Conservation (phyloP, 2,888 invertebrate genomes). For the Callyntrura guangdongensis region DNA sequence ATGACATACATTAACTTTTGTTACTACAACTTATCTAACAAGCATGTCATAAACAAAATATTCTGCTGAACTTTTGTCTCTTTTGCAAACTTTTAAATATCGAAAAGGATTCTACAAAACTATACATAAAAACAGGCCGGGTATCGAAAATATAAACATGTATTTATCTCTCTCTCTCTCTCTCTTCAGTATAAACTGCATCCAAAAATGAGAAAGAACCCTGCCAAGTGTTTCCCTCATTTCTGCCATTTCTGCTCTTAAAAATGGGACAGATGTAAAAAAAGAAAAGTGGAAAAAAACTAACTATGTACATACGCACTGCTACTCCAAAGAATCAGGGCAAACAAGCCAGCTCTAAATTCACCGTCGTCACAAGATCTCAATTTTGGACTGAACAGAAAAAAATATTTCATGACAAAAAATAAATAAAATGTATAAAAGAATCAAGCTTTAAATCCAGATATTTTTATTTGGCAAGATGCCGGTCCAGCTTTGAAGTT, state of each 20-base stretch:
- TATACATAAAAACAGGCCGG: neutral
- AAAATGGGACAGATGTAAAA: neutral
- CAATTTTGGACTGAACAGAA: neutral
- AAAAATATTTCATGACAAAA: slow-evolving; percentile 36
- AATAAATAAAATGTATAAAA: slow-evolving; percentile 33
- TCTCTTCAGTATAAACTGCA: neutral
- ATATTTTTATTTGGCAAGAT: slow-evolving; percentile 83
- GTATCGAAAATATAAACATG: neutral
- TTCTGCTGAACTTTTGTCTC: neutral
- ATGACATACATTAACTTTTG: neutral
- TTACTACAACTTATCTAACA: neutral
- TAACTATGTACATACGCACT: neutral
- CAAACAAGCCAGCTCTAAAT: slow-evolving; percentile 37
- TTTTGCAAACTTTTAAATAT: slow-evolving; percentile 24
- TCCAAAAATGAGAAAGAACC: neutral
- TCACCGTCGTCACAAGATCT: slow-evolving; percentile 1
- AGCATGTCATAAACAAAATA: neutral
- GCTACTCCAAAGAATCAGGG: slow-evolving; percentile 26
- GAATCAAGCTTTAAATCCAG: slow-evolving; percentile 76
- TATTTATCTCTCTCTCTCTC: neutral
- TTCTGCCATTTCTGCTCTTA: neutral
- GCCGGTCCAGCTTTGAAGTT: slow-evolving; percentile 77
- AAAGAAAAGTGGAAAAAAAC: neutral
- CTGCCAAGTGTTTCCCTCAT: slow-evolving; percentile 26
- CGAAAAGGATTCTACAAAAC: slow-evolving; percentile 6